Evolutionary conservation across 2,797 vertebrate species (phyloP).

Genomic region (Muscicapa comitata): DNA sequence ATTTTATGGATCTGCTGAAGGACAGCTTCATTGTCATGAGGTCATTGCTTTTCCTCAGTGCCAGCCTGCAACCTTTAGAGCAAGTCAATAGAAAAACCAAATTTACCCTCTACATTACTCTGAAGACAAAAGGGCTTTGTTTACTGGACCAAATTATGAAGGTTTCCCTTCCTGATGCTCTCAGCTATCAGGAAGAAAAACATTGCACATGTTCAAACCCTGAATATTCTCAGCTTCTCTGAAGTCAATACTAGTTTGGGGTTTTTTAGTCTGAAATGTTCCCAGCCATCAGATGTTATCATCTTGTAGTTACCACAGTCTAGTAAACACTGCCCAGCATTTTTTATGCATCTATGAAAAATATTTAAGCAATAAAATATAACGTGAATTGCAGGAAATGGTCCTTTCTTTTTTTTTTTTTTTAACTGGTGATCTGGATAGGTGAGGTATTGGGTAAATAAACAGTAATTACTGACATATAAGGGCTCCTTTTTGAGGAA

Average conservation of each 20-base stretch:
- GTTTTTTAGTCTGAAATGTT: not conserved
- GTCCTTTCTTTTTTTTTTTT: not conserved
- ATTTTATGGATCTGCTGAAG: not conserved
- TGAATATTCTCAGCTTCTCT: not conserved
- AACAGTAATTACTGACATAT: not conserved
- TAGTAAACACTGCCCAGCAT: not conserved
- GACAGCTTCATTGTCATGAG: not conserved
- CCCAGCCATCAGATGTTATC: not conserved
- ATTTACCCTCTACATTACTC: not conserved
- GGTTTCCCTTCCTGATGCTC: not conserved
- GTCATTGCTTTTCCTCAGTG: not conserved
- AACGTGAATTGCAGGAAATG: not conserved
- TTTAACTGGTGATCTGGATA: not conserved
- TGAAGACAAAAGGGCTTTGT: not conserved
- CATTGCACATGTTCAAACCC: not conserved
- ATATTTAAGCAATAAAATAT: not conserved
- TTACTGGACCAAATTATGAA: accelerated
- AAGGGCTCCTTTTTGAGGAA: not conserved
- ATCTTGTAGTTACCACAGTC: not conserved
- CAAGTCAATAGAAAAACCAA: not conserved
- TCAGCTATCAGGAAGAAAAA: not conserved
- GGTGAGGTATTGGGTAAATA: not conserved
- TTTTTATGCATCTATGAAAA: not conserved
- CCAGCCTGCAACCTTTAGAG: not conserved
- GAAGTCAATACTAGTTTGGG: not conserved